These are phyloP conservation scores for Bergia sp. DNA, from an alignment of 92 coral and sea anemone genomes.

Conservation along the genomic window DNA sequence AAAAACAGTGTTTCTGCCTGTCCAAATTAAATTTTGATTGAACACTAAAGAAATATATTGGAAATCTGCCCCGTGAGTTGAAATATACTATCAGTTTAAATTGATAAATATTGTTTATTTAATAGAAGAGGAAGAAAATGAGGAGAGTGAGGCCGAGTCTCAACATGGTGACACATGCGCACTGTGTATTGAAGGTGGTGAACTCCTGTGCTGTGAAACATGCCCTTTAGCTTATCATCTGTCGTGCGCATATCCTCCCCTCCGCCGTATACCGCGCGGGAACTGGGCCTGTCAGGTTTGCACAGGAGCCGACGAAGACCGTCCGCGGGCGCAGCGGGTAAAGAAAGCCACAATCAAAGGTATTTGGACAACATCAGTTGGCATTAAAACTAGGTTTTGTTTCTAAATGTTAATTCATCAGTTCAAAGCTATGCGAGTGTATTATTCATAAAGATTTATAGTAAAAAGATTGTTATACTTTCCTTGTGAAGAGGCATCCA, in stretches of 20 bases:
- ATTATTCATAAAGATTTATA: not conserved
- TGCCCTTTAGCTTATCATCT: slow-evolving; percentile 96
- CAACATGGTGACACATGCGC: slow-evolving; percentile 95
- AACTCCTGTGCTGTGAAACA: slow-evolving; percentile 93
- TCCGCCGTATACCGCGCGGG: slow-evolving; percentile 97
- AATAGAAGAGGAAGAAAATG: not conserved
- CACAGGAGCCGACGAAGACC: slow-evolving; percentile 93
- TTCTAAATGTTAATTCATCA: not conserved
- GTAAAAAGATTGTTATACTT: not conserved
- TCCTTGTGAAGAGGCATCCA: too few species aligned
- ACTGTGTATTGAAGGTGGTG: slow-evolving; percentile 87
- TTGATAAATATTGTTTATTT: not conserved
- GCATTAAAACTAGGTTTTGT: not conserved
- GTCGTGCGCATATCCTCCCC: slow-evolving; percentile 92
- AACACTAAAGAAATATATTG: too few species aligned
- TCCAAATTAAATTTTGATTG: too few species aligned
- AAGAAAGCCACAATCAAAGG: slow-evolving; percentile 93
- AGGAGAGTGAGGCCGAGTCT: slow-evolving; percentile 70
- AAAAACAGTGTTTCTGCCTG: too few species aligned
- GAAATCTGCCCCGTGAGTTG: not conserved
- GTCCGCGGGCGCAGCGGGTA: slow-evolving; percentile 77
- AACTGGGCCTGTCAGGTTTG: slow-evolving; percentile 99
- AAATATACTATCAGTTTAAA: not conserved
- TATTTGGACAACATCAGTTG: not conserved
- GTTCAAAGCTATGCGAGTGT: too few species aligned